Conservation (phyloP, 1,140 invertebrate species). For the Brachionus calyciflorus region DNA sequence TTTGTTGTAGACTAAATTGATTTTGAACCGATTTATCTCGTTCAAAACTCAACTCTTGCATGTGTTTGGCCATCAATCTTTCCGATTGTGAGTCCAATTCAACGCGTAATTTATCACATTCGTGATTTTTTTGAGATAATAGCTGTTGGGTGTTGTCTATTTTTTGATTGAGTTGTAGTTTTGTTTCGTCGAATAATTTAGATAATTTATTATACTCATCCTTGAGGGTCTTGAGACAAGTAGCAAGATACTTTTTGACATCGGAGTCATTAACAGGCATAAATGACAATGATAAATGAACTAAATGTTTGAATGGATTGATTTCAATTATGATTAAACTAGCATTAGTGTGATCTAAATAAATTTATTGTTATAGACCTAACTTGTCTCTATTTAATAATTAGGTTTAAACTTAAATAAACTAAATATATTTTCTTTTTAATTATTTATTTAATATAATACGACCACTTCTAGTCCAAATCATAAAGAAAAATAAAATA, state of each 20-base stretch:
- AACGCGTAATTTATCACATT: conserved; percentile 61
- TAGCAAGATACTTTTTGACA: conserved; percentile 72
- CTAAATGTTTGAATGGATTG: conserved; percentile 75
- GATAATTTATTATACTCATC: conserved; percentile 50
- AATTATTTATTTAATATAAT: no score
- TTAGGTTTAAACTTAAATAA: no score
- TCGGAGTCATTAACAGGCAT: conserved; percentile 69
- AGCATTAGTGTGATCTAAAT: conserved; percentile 48
- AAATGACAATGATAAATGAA: conserved; percentile 72
- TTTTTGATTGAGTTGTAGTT: conserved; percentile 60
- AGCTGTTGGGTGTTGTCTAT: conserved; percentile 64
- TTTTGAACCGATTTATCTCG: conserved; percentile 60
- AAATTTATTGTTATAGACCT: no score
- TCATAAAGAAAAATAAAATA: no score
- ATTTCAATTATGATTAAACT: conserved; percentile 73
- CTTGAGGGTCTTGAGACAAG: conserved; percentile 59
- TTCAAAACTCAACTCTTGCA: conserved; percentile 60
- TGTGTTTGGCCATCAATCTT: conserved; percentile 56
- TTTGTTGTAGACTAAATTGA: conserved; percentile 13
- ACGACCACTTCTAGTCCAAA: no score
- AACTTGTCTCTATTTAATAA: no score
- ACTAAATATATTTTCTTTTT: no score
- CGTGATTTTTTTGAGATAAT: conserved; percentile 52
- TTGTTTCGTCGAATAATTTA: conserved; percentile 22
- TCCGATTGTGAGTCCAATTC: conserved; percentile 56